phyloP scores from a whole-genome alignment of 1,140 invertebrate genomes.

The Solenopsis fugax region DNA sequence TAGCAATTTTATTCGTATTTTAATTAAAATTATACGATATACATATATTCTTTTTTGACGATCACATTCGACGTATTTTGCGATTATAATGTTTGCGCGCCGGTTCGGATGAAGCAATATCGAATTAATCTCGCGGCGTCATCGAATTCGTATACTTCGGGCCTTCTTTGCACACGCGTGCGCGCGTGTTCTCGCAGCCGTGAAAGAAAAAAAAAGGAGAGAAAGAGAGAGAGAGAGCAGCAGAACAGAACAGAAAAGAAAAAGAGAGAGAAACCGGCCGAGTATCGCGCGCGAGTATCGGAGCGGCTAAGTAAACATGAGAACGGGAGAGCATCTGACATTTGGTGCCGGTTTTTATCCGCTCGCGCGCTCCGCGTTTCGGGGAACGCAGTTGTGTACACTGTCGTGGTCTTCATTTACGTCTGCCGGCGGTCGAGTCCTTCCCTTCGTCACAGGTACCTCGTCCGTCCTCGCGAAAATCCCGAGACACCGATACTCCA shows the following conservation, averaged over 20 bases:
- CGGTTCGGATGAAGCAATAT: slow-evolving; percentile 5
- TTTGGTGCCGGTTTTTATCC: slow-evolving; percentile 25
- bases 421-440: slow-evolving; percentile 23
- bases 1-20: neutral
- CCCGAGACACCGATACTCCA: neutral
- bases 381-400: slow-evolving; percentile 69
- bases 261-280: slow-evolving; percentile 54
- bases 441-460: neutral
- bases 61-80: neutral
- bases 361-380: slow-evolving; percentile 45
- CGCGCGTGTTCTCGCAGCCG: neutral
- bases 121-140: slow-evolving; percentile 37
- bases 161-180: neutral
- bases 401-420: slow-evolving; percentile 66
- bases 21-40: neutral
- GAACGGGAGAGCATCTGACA: slow-evolving; percentile 26
- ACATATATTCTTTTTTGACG: neutral
- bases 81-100: slow-evolving; percentile 19
- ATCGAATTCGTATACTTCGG: slow-evolving; percentile 36
- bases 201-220: neutral
- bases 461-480: slow-evolving; percentile 2
- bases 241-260: neutral
- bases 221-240: slow-evolving; percentile 5
- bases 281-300: slow-evolving; percentile 32
- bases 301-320: slow-evolving; percentile 69